phyloP scores from a whole-genome alignment of 2,888 invertebrate species.

The Chalcis sispes region DNA sequence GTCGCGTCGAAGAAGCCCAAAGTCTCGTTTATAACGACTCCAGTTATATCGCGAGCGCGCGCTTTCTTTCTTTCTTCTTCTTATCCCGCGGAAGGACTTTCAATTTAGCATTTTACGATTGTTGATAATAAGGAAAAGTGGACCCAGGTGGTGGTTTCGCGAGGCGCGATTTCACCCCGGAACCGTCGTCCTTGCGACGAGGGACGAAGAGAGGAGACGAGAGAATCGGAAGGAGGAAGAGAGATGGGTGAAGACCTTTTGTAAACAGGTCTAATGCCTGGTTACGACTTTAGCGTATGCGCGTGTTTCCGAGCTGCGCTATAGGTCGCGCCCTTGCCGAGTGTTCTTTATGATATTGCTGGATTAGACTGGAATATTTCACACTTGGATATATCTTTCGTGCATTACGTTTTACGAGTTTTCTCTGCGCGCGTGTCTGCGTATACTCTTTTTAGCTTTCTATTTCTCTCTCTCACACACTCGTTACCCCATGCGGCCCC shows the following conservation, averaged over 20 bases:
- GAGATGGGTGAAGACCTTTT: constrained; percentile 69
- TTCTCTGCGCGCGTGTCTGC: constrained; percentile 52
- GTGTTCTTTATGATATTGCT: constrained; percentile 76
- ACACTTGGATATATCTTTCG: constrained; percentile 74
- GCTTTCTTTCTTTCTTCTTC: not conserved
- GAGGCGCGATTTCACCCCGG: constrained; percentile 61
- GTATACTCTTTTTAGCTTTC: constrained; percentile 20
- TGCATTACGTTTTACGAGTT: constrained; percentile 73
- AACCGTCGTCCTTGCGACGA: constrained; percentile 60
- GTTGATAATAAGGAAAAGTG: constrained; percentile 74
- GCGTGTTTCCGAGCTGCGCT: not conserved
- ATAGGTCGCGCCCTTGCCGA: constrained; percentile 41
- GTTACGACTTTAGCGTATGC: constrained; percentile 69
- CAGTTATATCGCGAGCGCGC: not conserved
- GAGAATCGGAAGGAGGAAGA: constrained; percentile 47
- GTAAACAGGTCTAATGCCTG: constrained; percentile 76
- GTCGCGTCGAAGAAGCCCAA: not conserved
- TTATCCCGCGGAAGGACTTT: constrained; percentile 66
- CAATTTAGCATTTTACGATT: constrained; percentile 76
- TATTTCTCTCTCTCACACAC: not conserved
- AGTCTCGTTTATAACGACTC: constrained; percentile 34
- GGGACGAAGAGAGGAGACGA: constrained; percentile 15
- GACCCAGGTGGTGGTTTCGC: constrained; percentile 72
- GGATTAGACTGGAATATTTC: constrained; percentile 76
- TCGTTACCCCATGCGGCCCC: constrained; percentile 56